Conservation (phyloP, 1,140 invertebrate genomes). For the Drosophila santomea region DNA sequence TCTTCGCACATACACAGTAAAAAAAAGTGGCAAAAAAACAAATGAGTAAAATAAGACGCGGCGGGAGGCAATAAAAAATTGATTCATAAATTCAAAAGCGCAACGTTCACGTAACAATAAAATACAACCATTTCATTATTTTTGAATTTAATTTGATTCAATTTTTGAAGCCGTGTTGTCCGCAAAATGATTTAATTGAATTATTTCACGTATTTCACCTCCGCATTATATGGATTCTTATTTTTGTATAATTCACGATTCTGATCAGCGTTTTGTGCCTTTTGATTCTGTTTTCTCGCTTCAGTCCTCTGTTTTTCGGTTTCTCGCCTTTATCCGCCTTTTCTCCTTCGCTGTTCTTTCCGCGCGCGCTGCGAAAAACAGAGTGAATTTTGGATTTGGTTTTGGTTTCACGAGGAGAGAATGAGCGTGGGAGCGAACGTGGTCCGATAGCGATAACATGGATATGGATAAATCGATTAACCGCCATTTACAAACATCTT, state of each 20-base stretch:
- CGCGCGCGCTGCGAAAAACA: slow-evolving; percentile 10
- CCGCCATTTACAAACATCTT: too few species aligned
- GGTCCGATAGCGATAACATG: too few species aligned
- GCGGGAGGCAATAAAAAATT: slow-evolving; percentile 1
- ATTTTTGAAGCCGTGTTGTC: slow-evolving; percentile 1
- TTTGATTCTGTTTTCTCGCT: slow-evolving; percentile 3
- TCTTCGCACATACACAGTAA: slow-evolving; percentile 51
- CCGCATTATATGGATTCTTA: background rate
- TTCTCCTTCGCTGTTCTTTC: slow-evolving; percentile 11
- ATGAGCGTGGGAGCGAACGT: background rate
- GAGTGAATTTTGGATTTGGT: background rate
- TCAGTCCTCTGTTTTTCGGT: slow-evolving; percentile 7
- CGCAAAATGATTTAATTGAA: slow-evolving; percentile 9
- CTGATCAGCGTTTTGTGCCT: slow-evolving; percentile 1
- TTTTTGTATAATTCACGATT: slow-evolving; percentile 8
- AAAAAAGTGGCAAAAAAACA: slow-evolving; percentile 62
- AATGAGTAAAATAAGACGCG: slow-evolving; percentile 28
- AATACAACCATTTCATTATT: slow-evolving; percentile 55
- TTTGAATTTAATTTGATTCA: too few species aligned
- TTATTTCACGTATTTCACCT: slow-evolving; percentile 1
- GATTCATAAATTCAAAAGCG: slow-evolving; percentile 48
- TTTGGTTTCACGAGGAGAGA: background rate
- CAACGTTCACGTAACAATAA: slow-evolving; percentile 72
- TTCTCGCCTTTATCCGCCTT: slow-evolving; percentile 6
- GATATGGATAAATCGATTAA: too few species aligned